phyloP scores from a whole-genome alignment of 2,888 invertebrate genomes.

The Blastobasis lacticolella region DNA sequence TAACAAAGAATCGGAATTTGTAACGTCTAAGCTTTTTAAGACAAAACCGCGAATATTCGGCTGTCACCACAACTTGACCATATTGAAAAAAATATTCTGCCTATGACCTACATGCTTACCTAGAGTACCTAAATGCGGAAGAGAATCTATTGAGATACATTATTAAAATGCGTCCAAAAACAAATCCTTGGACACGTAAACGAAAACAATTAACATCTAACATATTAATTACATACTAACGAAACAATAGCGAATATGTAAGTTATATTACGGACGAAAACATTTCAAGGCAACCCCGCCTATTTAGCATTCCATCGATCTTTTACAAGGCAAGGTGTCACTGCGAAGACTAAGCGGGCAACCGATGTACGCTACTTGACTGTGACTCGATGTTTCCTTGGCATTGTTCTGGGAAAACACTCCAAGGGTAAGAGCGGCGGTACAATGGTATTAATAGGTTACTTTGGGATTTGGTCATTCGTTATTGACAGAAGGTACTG shows the following conservation, averaged over 20 bases:
- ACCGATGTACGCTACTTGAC: constrained; percentile 11
- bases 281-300: constrained; percentile 21
- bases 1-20: too few species aligned
- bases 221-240: constrained; percentile 2
- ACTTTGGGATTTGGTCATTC: constrained; percentile 16
- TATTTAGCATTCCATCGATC: constrained; percentile 25
- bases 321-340: constrained; percentile 13
- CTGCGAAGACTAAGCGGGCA: constrained; percentile 10
- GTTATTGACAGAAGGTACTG: too few species aligned
- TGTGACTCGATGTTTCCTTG: constrained; percentile 18
- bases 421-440: constrained; percentile 29
- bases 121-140: too few species aligned
- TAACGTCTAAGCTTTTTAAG: too few species aligned
- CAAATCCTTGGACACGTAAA: constrained; percentile 2
- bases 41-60: too few species aligned
- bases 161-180: too few species aligned
- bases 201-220: constrained; percentile 2
- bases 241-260: constrained; percentile 9
- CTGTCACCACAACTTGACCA: too few species aligned
- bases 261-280: constrained; percentile 2
- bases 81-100: too few species aligned
- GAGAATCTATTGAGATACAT: too few species aligned
- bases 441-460: constrained; percentile 32
- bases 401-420: constrained; percentile 22
- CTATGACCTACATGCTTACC: too few species aligned